Evolutionary conservation across 30 jellyfish, hydroid and myxozoan genomes (phyloP).

Genomic region (Pelagia noctiluca): DNA sequence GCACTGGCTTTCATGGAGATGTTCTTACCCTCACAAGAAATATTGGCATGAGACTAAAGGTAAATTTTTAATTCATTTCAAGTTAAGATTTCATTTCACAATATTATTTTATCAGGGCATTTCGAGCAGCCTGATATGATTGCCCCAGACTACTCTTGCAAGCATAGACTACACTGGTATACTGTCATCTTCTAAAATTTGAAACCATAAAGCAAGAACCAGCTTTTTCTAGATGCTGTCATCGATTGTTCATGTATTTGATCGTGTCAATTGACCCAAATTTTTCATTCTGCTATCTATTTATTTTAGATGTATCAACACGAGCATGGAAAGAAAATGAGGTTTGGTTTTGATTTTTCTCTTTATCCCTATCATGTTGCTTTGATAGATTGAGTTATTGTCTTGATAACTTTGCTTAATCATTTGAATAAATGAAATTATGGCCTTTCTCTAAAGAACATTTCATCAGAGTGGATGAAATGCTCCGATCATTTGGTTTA

Average conservation of each 20-base stretch:
- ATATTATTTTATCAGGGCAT: no score
- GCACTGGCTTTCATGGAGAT: constrained; percentile 99
- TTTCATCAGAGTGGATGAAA: no score
- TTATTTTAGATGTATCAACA: constrained; percentile 89
- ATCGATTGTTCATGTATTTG: background rate
- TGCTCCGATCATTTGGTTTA: no score
- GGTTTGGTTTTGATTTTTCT: constrained; percentile 2
- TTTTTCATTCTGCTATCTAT: background rate
- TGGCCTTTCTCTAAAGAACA: no score
- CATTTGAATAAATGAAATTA: no score
- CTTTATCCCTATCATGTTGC: background rate
- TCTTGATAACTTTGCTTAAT: background rate
- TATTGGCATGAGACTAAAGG: constrained; percentile 82
- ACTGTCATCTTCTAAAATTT: no score
- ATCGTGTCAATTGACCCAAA: background rate
- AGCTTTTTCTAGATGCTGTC: no score
- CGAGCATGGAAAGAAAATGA: constrained; percentile 88
- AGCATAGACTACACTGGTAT: no score
- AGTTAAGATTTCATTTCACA: no score
- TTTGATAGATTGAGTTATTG: background rate
- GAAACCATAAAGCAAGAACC: no score
- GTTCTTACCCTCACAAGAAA: constrained; percentile 84
- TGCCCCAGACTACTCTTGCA: no score
- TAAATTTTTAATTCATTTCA: background rate
- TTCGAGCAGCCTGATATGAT: no score